phyloP scores from a whole-genome alignment of 2,113 vertebrate genomes.

The Serinus canaria region DNA sequence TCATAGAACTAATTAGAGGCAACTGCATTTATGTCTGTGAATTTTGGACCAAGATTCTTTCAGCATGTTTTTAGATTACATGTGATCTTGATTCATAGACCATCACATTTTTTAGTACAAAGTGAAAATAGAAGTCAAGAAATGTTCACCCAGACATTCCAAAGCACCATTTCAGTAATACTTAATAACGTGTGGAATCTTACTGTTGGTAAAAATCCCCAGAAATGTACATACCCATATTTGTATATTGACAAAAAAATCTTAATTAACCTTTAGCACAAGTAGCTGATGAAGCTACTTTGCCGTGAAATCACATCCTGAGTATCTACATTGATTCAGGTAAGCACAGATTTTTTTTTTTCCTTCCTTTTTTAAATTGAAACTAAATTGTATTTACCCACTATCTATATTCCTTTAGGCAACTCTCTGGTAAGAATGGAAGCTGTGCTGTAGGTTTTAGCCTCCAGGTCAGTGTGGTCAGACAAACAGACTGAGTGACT shows the following conservation, averaged over 20 bases:
- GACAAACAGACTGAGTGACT: background rate
- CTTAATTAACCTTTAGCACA: constrained; percentile 40
- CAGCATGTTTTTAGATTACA: background rate
- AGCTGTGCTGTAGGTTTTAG: background rate
- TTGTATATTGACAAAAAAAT: background rate
- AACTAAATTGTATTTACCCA: background rate
- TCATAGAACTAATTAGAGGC: background rate
- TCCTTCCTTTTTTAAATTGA: background rate
- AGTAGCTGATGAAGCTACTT: constrained; percentile 1
- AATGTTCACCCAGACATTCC: background rate
- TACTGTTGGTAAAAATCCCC: background rate
- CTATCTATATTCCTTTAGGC: background rate
- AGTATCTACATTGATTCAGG: background rate
- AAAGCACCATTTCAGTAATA: background rate
- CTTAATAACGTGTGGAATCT: background rate
- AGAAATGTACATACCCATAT: background rate
- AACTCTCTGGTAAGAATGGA: background rate
- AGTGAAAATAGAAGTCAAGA: background rate
- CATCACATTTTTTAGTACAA: background rate
- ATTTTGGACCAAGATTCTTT: background rate
- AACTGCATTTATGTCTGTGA: background rate
- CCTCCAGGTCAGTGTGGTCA: background rate
- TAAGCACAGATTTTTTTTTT: background rate
- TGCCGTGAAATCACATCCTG: background rate
- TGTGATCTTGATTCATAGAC: background rate